Evolutionary conservation across 2,113 vertebrate species (phyloP), one percentile per base, ranked within the genome.

Genomic region (Laticauda laticaudata): DNA sequence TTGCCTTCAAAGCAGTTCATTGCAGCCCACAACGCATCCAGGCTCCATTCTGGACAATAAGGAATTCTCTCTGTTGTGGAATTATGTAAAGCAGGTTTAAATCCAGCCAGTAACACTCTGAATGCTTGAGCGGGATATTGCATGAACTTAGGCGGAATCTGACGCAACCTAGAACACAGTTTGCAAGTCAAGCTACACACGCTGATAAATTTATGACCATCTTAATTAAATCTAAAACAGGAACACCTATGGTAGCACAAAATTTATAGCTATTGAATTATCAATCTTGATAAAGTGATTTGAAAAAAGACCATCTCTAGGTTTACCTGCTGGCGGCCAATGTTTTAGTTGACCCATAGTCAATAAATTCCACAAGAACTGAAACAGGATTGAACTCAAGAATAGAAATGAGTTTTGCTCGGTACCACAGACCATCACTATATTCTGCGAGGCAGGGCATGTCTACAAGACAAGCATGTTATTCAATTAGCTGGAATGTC

Each of bases 361-460:
- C 99, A 91, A 99, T 98, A 43, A 99, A 99, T 51, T 98, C 98
- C 92, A 99, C 97, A 90, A 99, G 92, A 93, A 99, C 26, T 90
- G 45, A 94, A 85, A 98, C 48, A 20, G 99, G 98, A 45, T 97
- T 97, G 86, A 97, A 88, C 89, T 97, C 96, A 96, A 94, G 94
- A 95, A 99, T 34, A 3, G 97, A 97, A 34, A 98, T 93, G 43
- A 99, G 90, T 93, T 98, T 98, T 90, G 98, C 98, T 94, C 99
- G 98, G 59, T 99, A 99, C 97, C 98, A 99, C 15, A 96, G 96
- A 1, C 98, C 98, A 95, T 99, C 99, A n/a, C 94, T 97, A 96
- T 99, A 99, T 93, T 99, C 96, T 10, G 98, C 99, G 94, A 99
- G 97, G 96, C 99, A 99, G 9, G 98, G 98, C 96, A 97, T 97